phyloP scores from a whole-genome alignment of 2,113 vertebrate species.

The Hippopotamus amphibius region DNA sequence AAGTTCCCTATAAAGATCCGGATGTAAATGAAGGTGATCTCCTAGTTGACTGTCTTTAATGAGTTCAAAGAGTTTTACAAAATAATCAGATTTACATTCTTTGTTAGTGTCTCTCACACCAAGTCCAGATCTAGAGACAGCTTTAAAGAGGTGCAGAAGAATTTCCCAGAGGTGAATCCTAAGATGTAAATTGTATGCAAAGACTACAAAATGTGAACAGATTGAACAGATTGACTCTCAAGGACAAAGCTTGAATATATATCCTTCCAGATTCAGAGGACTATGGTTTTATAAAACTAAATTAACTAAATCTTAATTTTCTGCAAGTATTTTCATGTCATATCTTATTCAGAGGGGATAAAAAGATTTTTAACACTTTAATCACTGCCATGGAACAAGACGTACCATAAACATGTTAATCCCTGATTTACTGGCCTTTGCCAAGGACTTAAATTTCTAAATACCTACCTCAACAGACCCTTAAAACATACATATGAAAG shows the following conservation, averaged over 20 bases:
- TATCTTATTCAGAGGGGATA: conserved; percentile 47
- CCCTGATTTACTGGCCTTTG: conserved; percentile 72
- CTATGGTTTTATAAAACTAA: conserved; percentile 33
- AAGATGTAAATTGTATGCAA: conserved; percentile 69
- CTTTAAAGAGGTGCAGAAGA: conserved; percentile 5
- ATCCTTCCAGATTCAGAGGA: conserved; percentile 37
- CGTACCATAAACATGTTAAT: conserved; percentile 78
- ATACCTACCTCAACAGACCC: conserved; percentile 72
- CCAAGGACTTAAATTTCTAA: conserved; percentile 74
- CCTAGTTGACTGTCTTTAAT: conserved; percentile 11
- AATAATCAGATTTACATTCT: neutral
- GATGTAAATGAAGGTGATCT: conserved; percentile 38
- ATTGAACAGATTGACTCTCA: conserved; percentile 79
- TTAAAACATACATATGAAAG: conserved; percentile 72
- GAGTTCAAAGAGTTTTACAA: conserved; percentile 22
- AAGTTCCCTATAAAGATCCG: neutral
- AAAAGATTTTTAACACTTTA: conserved; percentile 82
- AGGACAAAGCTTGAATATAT: conserved; percentile 73
- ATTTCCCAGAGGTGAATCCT: conserved; percentile 64
- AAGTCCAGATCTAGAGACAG: conserved; percentile 32
- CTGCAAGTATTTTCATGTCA: neutral
- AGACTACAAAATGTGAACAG: conserved; percentile 71
- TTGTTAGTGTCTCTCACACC: neutral
- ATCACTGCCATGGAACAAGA: conserved; percentile 57
- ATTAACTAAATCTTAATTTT: conserved; percentile 55